Conservation (phyloP, 2,113 vertebrate genomes). For the Grammomys surdaster region DNA sequence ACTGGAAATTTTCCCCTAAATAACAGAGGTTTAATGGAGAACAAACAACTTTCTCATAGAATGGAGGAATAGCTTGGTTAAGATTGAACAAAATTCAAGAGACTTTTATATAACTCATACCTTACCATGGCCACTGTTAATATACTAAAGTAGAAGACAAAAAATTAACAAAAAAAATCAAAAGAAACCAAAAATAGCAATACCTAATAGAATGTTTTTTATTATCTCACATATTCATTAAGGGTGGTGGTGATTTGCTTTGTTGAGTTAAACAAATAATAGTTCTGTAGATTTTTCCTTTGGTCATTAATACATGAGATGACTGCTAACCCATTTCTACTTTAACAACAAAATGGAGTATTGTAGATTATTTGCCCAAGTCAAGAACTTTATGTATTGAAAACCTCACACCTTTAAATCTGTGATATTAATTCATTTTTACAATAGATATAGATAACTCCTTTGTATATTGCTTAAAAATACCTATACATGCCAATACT, state of each 20-base stretch:
- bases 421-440: background rate
- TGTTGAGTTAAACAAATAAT: background rate
- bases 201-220: background rate
- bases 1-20: background rate
- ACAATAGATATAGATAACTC: background rate
- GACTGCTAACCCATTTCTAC: background rate
- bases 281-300: background rate
- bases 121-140: background rate
- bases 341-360: background rate
- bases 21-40: background rate
- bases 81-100: background rate
- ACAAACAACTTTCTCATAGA: background rate
- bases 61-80: background rate
- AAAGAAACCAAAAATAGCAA: background rate
- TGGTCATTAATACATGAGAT: background rate
- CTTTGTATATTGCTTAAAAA: background rate
- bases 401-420: background rate
- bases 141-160: background rate
- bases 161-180: background rate
- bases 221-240: background rate
- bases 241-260: background rate
- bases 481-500: background rate
- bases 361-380: background rate
- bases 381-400: background rate
- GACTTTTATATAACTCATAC: background rate